Percentiles rank a stretch among this genome's conserved stretches.
Conservation (phyloP, 2,113 vertebrate species). For the Alaudala cheleensis region DNA sequence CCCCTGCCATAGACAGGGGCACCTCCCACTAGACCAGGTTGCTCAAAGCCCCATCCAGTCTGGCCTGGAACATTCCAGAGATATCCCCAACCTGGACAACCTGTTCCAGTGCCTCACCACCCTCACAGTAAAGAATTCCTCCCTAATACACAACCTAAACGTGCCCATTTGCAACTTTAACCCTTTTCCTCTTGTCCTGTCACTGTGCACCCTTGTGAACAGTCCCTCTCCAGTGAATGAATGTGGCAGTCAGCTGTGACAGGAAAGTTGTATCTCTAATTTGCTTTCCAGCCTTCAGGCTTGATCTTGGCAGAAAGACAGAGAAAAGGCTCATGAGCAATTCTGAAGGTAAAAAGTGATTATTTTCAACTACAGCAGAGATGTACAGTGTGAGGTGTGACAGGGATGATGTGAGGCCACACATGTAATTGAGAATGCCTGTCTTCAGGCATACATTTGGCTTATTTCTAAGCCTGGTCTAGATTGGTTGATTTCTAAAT, state of each 20-base stretch:
- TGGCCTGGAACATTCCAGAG: background rate
- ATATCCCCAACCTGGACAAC: background rate
- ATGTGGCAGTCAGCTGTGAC: background rate
- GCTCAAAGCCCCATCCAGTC: background rate
- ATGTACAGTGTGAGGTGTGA: background rate
- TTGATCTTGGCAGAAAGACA: background rate
- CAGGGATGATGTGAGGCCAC: background rate
- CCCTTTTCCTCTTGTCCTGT: background rate
- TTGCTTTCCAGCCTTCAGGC: background rate
- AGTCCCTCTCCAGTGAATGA: background rate
- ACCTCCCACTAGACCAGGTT: background rate
- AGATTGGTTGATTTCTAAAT: background rate
- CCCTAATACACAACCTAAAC: background rate
- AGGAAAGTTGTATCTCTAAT: background rate
- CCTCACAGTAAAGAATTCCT: background rate
- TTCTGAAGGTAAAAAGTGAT: background rate
- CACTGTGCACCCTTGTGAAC: background rate
- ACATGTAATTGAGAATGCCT: background rate
- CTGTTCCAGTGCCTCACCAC: background rate
- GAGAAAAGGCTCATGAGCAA: background rate
- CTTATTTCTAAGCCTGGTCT: background rate
- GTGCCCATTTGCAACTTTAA: background rate
- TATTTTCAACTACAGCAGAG: background rate
- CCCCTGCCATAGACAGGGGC: background rate
- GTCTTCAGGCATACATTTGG: background rate